Evolutionary conservation across 2,797 vertebrate species (phyloP), one percentile per base, ranked within the genome.

Genomic region (Paramormyrops hopkinsi): DNA sequence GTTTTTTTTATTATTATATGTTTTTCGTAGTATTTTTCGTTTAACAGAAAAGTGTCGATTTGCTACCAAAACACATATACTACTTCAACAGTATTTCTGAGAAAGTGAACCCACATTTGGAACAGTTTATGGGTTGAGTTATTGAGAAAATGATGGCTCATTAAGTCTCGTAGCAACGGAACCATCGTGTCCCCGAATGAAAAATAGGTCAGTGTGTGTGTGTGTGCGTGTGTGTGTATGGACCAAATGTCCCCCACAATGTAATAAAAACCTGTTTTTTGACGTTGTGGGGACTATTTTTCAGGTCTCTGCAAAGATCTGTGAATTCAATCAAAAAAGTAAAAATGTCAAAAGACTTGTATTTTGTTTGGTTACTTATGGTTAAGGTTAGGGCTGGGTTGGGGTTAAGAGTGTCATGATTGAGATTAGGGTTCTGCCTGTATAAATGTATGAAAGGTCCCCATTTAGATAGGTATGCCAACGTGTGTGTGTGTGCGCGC

Each of bases 121-220:
- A 88, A 56, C 73, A 44, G 51, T 83, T 88, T 25, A 56, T 76
- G 37, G 17, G 2, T 41, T 54, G 54, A n/a, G 51, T 37, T 82
- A 41, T 59, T 22, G 73, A 22, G 73, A 65, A n/a, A 65, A 56
- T 76, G 22, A 54, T 53, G 14, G 9, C 22, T 33, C 37, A 41
- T 22, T 3, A 53, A 88, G 44, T 82, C 89, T 94, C 92, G 91
- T 90, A 92, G 92, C 92, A 95, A 94, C 94, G 92, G 91, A 41
- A 56, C 84, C 22, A 46, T 62, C 88, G 12, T 53, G 73, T 91
- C 90, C 92, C 91, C 88, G 84, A 86, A 88, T 92, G 85, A 79
- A 89, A 96, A 95, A 93, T 95, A 89, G 95, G 95, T 96, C 95
- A 79, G 33, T 76, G 56, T 17, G 54, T n/a, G 22, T 29, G 59